These are phyloP conservation scores for Grantiella picta DNA, from an alignment of 2,113 vertebrate genomes.

Conservation along the genomic window DNA sequence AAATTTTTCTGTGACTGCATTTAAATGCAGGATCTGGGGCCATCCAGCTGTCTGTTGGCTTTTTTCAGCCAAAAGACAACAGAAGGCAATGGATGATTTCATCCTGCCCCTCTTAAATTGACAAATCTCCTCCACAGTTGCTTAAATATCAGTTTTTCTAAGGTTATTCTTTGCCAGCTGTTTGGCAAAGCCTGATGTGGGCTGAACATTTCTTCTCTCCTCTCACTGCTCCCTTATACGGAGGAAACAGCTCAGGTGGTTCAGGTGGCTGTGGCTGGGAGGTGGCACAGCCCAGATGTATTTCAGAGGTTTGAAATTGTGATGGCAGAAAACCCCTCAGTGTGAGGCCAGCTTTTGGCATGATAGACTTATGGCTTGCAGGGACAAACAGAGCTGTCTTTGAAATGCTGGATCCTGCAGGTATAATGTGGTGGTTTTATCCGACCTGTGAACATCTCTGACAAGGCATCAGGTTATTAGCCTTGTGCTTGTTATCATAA, in stretches of 20 bases:
- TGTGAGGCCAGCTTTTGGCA: neutral
- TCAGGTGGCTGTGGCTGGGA: neutral
- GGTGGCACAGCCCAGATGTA: rapidly evolving
- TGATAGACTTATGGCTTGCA: rapidly evolving
- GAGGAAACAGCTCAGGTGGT: neutral
- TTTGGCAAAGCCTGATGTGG: neutral
- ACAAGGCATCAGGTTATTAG: slow-evolving; percentile 15
- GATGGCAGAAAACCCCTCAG: neutral
- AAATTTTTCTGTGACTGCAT: neutral
- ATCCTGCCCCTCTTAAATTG: neutral
- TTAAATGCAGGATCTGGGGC: neutral
- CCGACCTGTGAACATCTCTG: slow-evolving; percentile 34
- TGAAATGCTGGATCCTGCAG: neutral
- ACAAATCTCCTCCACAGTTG: neutral
- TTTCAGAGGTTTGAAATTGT: slow-evolving; percentile 3
- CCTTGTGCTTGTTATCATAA: slow-evolving; percentile 35
- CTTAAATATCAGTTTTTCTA: neutral
- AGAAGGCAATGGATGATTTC: slow-evolving; percentile 26
- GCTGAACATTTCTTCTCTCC: neutral
- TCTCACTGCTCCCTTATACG: neutral
- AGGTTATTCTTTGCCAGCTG: neutral
- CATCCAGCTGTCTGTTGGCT: neutral
- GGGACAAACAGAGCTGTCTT: neutral
- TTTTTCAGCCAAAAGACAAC: neutral
- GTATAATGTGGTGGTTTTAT: neutral